Base-by-base conservation (phyloP, 1,140 invertebrate species). In the Agrilus planipennis region DNA sequence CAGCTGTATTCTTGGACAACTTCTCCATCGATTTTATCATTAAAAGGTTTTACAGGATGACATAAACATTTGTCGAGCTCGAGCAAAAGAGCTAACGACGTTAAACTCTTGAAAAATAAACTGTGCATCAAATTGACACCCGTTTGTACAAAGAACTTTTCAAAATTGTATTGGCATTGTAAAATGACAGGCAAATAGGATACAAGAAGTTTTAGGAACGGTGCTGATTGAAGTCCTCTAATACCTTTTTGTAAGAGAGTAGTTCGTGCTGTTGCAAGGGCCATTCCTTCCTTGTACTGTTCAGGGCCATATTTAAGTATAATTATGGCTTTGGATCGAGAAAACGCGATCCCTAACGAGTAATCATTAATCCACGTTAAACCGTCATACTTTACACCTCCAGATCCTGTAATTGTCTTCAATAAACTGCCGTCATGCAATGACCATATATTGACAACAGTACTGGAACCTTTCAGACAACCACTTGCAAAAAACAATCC, bases 381-480 rank as follows among this genome's bases (percentile, higher is more conserved):
- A 1, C 58, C 60, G 29, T 54, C 50, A 32, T 60, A 54, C 27
- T 65, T 62, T 1, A 75, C 62, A 2, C 64, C 67, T 11, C 75
- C 75, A 31, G 53, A 62, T 4, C 74, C 73, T 29, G 68, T 68
- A 34, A 68, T 51, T 2, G 74, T 76, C 44, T 76, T 68, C 2
- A 77, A 55, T 12, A 78, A 53, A 39, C 62, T 69, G 0, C 72
- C 74, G 57, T 76, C 69, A 57, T 68, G 60, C 1, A 79, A 53
- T 2, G 72, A 75, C 76, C 76, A 80, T 16, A 79, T 65, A 51
- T 80, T 79, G 3, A 79, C 55, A 49, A 75, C 63, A 9, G 75
- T 74, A 50, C 64, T 72, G 9, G 61, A 59, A 25, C 67, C 60
- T 49, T 67, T 67, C 14, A 52, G 46, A 50, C 62, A 66, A 6